Base-by-base conservation (phyloP, 2,888 invertebrate species). In the Margaritifera margaritifera region DNA sequence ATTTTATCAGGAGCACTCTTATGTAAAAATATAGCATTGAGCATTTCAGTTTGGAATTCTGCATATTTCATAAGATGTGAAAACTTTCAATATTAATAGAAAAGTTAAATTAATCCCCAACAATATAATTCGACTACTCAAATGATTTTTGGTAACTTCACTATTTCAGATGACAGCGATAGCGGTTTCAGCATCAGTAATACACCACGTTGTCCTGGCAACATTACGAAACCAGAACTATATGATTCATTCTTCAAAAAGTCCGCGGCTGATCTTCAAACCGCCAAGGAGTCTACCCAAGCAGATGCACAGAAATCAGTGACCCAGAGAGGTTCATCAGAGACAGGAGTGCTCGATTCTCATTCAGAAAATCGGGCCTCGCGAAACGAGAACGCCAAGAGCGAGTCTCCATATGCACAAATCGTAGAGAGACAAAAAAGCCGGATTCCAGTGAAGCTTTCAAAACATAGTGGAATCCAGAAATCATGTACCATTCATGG, bases 171-270 rank as follows among this genome's bases (percentile, higher is more conserved):
- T 71, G 85, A 84, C 68, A 82, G 80, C 66, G 84, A 84, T 68
- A 85, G 84, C 68, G 84, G 84, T 1, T 75, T 82, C 51, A 83
- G 83, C 66, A 81, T 81, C 8, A 79, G 82, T 25, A 80, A 83
- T 55, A 83, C 81, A 19, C 84, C 81, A 11, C 74, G 80, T 56
- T 76, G 77, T 58, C 74, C 74, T 0, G 71, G 74, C 15, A 69
- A 63, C 15, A 74, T 72, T 31, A 68, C 78, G 0, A 77, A 73
- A 63, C 51, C 64, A 8, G 78, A 79, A 59, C 63, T 80, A 19
- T 71, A 70, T 57, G 74, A 77, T 5, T 71, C 78, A 2, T 77
- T 80, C 65, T 75, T 72, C 64, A 67, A 42, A 42, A 42, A 11
- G 42, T 42, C 42, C 50, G 51, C 5, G 51, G 51, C 24, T 50